These are phyloP conservation scores for Lacerta viridis DNA, from an alignment of 2,797 vertebrate species.

Conservation along the genomic window DNA sequence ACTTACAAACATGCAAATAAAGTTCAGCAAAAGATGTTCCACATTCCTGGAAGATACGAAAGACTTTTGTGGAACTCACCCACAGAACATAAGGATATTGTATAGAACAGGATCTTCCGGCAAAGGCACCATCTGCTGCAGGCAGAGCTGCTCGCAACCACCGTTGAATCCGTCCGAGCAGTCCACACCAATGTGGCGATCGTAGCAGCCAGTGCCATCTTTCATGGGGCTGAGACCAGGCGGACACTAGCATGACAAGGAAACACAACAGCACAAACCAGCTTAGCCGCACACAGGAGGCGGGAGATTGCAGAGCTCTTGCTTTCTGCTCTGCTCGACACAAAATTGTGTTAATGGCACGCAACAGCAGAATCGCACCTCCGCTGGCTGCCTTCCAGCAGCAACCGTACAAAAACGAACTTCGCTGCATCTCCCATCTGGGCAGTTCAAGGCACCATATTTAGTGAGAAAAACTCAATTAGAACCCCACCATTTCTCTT, in stretches of 20 bases:
- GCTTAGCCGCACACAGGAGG: constrained; percentile 2
- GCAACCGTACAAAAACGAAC: not conserved
- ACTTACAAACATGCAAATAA: too few relatives aligned
- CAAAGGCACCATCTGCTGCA: constrained; percentile 95
- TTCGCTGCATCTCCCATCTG: not conserved
- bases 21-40: not conserved
- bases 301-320: not conserved
- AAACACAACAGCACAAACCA: not conserved
- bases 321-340: not conserved
- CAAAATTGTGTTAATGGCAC: not conserved
- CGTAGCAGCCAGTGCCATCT: constrained; percentile 95
- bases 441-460: not conserved
- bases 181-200: constrained; percentile 96
- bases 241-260: constrained; percentile 86
- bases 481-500: not conserved
- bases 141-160: constrained; percentile 97
- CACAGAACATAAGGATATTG: constrained; percentile 99
- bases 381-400: not conserved
- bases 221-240: constrained; percentile 97
- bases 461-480: not conserved
- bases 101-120: constrained; percentile 93
- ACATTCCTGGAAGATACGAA: rapidly evolving
- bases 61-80: constrained; percentile 83
- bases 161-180: constrained; percentile 98
- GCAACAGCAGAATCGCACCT: too few relatives aligned